Evolutionary conservation across 2,888 invertebrate genomes (phyloP).

Genomic region (Erpobdella octoculata): DNA sequence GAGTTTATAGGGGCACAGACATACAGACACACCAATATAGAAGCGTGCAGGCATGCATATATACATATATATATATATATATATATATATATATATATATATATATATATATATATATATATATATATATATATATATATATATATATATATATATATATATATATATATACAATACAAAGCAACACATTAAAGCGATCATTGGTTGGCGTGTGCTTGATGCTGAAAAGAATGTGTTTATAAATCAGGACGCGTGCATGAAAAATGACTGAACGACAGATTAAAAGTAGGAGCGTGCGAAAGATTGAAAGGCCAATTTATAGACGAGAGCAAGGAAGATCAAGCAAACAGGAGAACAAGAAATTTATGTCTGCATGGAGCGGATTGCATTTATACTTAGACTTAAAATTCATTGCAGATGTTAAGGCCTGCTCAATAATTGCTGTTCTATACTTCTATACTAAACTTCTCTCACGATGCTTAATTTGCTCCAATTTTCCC

Average conservation of each 20-base stretch:
- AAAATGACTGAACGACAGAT: constrained; percentile 19
- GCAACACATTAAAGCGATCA: too few relatives aligned
- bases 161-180: too few relatives aligned
- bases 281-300: constrained; percentile 12
- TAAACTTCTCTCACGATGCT: neutral
- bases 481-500: neutral
- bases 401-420: neutral
- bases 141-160: too few relatives aligned
- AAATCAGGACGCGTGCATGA: neutral
- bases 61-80: too few relatives aligned
- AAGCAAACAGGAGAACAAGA: neutral
- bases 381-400: constrained; percentile 6
- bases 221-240: neutral
- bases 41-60: too few relatives aligned
- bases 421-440: neutral
- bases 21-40: neutral
- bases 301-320: constrained; percentile 20
- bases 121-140: too few relatives aligned
- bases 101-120: too few relatives aligned
- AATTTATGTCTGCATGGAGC: neutral
- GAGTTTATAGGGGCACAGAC: neutral
- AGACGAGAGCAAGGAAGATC: neutral
- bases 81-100: too few relatives aligned
- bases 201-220: constrained; percentile 2
- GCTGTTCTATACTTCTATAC: too few relatives aligned